Conservation (phyloP, 2,113 vertebrate genomes). For the Galbula dea region DNA sequence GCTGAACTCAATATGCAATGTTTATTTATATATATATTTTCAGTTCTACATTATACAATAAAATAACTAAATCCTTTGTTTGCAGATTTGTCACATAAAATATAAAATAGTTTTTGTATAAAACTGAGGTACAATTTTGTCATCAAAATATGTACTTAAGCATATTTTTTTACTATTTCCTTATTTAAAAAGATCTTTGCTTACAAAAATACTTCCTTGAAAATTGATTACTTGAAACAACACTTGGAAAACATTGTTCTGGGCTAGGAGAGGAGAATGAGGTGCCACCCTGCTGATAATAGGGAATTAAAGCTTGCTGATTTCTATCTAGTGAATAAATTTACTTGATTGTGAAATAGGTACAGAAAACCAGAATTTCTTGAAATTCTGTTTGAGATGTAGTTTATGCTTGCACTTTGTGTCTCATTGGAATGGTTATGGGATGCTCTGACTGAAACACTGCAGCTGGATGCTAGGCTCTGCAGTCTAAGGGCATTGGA, state of each 20-base stretch:
- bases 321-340: not conserved
- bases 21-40: not conserved
- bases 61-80: not conserved
- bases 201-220: not conserved
- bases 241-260: not conserved
- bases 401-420: rapidly evolving
- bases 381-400: not conserved
- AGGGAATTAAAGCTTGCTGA: not conserved
- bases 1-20: not conserved
- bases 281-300: not conserved
- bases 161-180: too few relatives aligned
- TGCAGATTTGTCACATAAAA: not conserved
- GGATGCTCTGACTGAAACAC: not conserved
- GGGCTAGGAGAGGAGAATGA: not conserved
- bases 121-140: not conserved
- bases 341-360: not conserved
- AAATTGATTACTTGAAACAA: not conserved
- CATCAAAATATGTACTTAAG: not conserved
- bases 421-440: not conserved
- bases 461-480: not conserved
- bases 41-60: too few relatives aligned
- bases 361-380: not conserved
- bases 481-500: not conserved
- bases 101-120: not conserved
- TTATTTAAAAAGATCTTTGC: not conserved